Base-by-base conservation (phyloP, 2,797 vertebrate species). In the Sphenodon punctatus region DNA sequence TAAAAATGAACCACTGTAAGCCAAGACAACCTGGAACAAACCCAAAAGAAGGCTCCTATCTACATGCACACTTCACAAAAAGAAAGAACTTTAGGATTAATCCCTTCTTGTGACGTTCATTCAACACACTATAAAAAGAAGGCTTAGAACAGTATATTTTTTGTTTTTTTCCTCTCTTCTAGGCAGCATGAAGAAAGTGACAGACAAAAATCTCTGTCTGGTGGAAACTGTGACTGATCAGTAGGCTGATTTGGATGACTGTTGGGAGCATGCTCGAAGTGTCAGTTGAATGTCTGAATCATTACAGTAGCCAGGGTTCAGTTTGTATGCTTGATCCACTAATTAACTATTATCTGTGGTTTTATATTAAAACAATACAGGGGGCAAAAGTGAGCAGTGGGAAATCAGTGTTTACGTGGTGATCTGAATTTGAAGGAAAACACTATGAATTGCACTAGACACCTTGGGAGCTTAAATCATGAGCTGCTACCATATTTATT, bases 201-300 rank as follows among this genome's bases (percentile, higher is more conserved):
- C 84, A 92, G 80, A 92, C 87, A 92, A 84, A 89, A 80, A 51
- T 51, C 80, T 76, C 85, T 85, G 49, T 89, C 25, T 73, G 67
- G 55, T 79, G 39, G 83, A 88, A 90, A 83, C 84, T 92, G 82
- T 79, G 86, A 90, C 89, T 46, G 79, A 51, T 64, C 80, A 85
- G 86, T 64, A 80, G 80, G 80, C 55, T 88, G 90, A 70, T 86
- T 64, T 46, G 4, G 0, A 67, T 74, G 78, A 23, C 60, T 85
- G 68, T 66, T 83, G 73, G 80, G 78, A 78, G 39, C 0, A 2
- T 77, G 49, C 81, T 89, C 75, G n/a, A 85, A 82, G 81, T 76
- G 85, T 67, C 32, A 73, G 65, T 87, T 91, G 81, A 75, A 8
- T 68, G 72, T 80, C 76, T 64, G 75, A 79, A 51, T 53, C 43